Conservation (phyloP, 2,888 invertebrate species). For the Cerastis leucographa region DNA sequence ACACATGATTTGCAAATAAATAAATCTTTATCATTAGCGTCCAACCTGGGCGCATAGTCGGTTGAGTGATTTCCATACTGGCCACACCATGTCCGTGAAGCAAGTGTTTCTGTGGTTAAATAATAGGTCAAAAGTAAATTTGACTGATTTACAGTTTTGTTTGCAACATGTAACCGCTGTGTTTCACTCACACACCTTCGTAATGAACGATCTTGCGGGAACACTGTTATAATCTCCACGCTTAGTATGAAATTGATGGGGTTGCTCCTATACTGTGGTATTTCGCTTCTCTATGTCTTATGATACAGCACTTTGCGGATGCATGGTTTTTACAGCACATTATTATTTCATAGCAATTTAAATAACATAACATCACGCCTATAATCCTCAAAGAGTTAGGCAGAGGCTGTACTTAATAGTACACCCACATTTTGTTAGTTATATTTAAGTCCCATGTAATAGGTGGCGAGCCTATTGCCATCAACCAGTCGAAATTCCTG, state of each 20-base stretch:
- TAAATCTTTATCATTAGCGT: no score
- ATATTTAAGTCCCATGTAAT: no score
- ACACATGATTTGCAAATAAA: no score
- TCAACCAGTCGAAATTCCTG: no score
- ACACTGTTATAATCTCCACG: constrained; percentile 25
- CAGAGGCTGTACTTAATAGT: no score
- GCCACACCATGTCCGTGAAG: not conserved
- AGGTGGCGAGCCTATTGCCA: no score
- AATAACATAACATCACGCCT: no score
- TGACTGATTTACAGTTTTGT: not conserved
- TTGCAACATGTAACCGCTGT: not conserved
- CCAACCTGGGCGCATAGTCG: not conserved
- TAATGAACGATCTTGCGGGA: constrained; percentile 37
- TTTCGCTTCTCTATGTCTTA: not conserved
- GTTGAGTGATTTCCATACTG: not conserved
- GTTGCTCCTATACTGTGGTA: constrained; percentile 16
- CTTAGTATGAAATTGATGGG: constrained; percentile 35
- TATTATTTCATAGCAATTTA: not conserved
- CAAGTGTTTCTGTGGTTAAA: not conserved
- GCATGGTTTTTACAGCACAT: not conserved
- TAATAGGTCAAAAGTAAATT: not conserved
- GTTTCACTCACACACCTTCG: not conserved
- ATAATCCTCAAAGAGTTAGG: no score
- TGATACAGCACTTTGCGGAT: not conserved
- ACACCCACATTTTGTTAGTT: no score